Evolutionary conservation across 2,797 vertebrate species (phyloP).

Genomic region (Scleropages formosus): DNA sequence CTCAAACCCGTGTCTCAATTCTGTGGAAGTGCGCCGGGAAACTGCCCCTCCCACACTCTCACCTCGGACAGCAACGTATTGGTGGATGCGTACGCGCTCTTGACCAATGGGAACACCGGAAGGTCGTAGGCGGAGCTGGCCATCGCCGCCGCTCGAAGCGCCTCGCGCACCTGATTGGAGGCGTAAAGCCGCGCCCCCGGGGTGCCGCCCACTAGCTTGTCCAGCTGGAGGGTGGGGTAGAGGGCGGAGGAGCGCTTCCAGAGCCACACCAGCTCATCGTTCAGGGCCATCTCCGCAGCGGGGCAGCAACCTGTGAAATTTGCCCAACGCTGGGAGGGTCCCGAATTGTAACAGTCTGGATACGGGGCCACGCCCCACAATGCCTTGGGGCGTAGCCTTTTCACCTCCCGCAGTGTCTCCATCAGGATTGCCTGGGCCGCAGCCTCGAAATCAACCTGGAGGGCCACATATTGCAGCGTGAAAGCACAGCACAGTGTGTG

Average conservation of each 20-base stretch:
- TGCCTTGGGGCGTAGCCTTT: slow-evolving; percentile 68
- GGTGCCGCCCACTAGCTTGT: slow-evolving; percentile 65
- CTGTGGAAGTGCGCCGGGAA: too few species aligned
- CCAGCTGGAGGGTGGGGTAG: slow-evolving; percentile 67
- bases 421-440: slow-evolving; percentile 70
- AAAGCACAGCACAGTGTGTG: background rate
- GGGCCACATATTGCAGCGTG: background rate
- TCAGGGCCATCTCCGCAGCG: slow-evolving; percentile 65
- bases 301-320: slow-evolving; percentile 70
- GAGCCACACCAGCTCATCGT: slow-evolving; percentile 71
- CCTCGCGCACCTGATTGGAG: slow-evolving; percentile 69
- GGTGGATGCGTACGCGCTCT: slow-evolving; percentile 65
- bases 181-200: slow-evolving; percentile 58
- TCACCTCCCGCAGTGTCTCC: slow-evolving; percentile 70
- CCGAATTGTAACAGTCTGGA: slow-evolving; percentile 66
- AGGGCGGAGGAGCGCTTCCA: slow-evolving; percentile 72
- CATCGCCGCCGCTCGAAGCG: slow-evolving; percentile 66
- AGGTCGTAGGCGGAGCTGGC: slow-evolving; percentile 58
- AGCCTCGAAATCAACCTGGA: slow-evolving; percentile 75
- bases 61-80: slow-evolving; percentile 72
- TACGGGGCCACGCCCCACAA: slow-evolving; percentile 73
- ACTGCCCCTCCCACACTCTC: slow-evolving; percentile 32
- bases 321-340: slow-evolving; percentile 53
- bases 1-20: too few species aligned
- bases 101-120: slow-evolving; percentile 72